phyloP scores from a whole-genome alignment of 2,113 vertebrate species.

The Corythaeola cristata region DNA sequence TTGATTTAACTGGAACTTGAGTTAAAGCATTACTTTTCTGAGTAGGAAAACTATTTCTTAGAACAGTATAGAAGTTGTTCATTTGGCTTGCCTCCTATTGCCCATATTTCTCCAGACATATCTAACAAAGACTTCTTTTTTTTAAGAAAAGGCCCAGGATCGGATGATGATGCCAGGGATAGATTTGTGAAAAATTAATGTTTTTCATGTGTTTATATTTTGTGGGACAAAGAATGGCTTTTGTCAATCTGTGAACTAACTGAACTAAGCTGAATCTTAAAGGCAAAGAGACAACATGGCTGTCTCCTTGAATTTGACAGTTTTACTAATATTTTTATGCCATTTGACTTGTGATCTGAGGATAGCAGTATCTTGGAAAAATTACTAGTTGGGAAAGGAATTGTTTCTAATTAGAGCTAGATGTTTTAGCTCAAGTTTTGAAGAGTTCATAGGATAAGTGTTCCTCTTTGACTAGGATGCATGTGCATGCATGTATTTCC shows the following conservation, averaged over 20 bases:
- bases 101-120: neutral
- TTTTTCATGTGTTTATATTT: neutral
- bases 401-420: conserved; percentile 69
- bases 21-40: neutral
- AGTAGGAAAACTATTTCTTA: neutral
- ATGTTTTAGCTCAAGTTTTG: conserved; percentile 1
- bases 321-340: neutral
- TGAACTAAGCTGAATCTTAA: neutral
- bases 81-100: neutral
- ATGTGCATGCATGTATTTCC: neutral
- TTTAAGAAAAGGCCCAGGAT: neutral
- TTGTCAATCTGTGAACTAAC: neutral
- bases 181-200: neutral
- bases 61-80: neutral
- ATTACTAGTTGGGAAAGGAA: neutral
- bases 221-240: neutral
- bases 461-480: conserved; percentile 4
- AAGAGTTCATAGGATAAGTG: conserved; percentile 29
- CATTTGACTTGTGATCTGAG: neutral
- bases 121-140: neutral
- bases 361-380: conserved; percentile 4
- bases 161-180: neutral
- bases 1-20: neutral
- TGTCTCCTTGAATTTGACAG: neutral
- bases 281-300: neutral